phyloP scores from a whole-genome alignment of 2,113 vertebrate species.

The Pelmatolapia mariae region DNA sequence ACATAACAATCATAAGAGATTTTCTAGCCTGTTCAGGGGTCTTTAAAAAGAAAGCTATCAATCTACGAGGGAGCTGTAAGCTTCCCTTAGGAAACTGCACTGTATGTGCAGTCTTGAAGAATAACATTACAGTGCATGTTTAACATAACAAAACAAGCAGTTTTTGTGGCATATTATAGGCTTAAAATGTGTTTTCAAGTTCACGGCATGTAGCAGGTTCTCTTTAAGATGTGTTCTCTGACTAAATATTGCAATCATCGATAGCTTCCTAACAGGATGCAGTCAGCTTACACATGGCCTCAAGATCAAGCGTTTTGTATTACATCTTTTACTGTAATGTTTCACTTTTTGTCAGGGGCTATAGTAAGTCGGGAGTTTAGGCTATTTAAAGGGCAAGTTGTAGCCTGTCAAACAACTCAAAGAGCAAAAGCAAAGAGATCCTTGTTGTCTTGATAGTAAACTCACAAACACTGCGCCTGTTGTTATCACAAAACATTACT shows the following conservation, averaged over 20 bases:
- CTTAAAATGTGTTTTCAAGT: background rate
- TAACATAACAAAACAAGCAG: background rate
- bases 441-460: background rate
- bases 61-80: background rate
- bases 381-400: background rate
- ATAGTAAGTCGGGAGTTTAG: background rate
- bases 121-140: background rate
- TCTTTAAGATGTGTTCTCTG: background rate
- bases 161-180: background rate
- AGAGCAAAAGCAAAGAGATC: background rate
- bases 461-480: background rate
- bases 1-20: background rate
- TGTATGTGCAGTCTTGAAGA: background rate
- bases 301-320: background rate
- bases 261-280: slow-evolving; percentile 36
- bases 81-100: background rate
- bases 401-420: background rate
- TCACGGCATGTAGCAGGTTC: background rate
- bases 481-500: background rate
- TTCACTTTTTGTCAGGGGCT: background rate
- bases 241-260: background rate
- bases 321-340: background rate
- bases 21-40: background rate
- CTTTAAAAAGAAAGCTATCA: background rate
- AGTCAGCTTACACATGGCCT: background rate